Conservation (phyloP, 1,140 invertebrate species). For the Drosophila tristis region DNA sequence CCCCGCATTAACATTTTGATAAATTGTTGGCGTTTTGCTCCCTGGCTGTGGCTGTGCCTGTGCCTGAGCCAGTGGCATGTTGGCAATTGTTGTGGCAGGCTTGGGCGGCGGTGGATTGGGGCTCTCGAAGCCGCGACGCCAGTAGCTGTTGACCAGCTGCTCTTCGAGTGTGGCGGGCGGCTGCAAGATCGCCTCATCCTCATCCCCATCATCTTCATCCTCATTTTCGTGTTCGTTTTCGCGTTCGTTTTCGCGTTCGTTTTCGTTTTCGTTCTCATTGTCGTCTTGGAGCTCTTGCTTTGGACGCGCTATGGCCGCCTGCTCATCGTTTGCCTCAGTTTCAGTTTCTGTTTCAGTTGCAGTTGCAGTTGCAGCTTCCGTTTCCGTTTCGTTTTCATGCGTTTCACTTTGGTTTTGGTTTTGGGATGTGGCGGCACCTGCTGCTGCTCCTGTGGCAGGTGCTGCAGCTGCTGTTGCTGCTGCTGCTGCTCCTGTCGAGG, state of each 20-base stretch:
- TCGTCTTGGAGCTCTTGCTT: slow-evolving; percentile 64
- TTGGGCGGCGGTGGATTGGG: slow-evolving; percentile 26
- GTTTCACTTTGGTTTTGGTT: background rate
- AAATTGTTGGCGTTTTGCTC: slow-evolving; percentile 75
- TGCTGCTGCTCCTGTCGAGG: background rate
- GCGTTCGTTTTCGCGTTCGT: background rate
- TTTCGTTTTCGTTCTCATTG: slow-evolving; percentile 21
- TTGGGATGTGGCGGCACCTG: slow-evolving; percentile 1
- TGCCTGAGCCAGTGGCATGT: slow-evolving; percentile 17
- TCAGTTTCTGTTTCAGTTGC: slow-evolving; percentile 23
- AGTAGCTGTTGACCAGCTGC: slow-evolving; percentile 90
- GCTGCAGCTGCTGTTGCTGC: slow-evolving; percentile 10
- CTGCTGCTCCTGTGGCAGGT: slow-evolving; percentile 7
- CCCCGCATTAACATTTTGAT: slow-evolving; percentile 64
- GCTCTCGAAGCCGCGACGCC: slow-evolving; percentile 88
- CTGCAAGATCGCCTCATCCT: background rate
- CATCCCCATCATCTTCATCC: background rate
- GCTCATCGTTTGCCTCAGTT: slow-evolving; percentile 8
- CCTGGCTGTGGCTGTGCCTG: slow-evolving; percentile 50
- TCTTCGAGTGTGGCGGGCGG: slow-evolving; percentile 86
- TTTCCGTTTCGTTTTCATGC: slow-evolving; percentile 14
- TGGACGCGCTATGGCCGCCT: slow-evolving; percentile 17
- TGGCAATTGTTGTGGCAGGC: slow-evolving; percentile 61
- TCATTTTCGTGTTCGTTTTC: background rate
- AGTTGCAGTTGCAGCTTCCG: slow-evolving; percentile 27